phyloP scores from a whole-genome alignment of 2,113 vertebrate genomes.

The Colistium nudipinnis region DNA sequence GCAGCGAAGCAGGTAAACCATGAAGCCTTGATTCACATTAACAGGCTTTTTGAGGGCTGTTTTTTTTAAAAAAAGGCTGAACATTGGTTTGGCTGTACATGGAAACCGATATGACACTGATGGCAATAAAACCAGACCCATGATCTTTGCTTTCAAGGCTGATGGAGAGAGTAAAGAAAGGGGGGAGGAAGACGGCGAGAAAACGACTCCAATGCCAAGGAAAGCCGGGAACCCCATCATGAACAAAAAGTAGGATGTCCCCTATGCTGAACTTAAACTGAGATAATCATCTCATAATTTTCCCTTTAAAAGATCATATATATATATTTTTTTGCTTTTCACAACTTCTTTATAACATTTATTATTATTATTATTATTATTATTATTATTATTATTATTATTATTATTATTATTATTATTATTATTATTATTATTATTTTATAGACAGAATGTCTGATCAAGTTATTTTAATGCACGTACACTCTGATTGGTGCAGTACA shows the following conservation, averaged over 20 bases:
- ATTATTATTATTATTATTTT: too few species aligned
- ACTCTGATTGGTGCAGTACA: too few species aligned
- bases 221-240: slow-evolving; percentile 87
- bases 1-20: slow-evolving; percentile 67
- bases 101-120: neutral
- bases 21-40: fast-evolving
- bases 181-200: slow-evolving; percentile 59
- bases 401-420: too few species aligned
- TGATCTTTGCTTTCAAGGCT: slow-evolving; percentile 39
- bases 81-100: neutral
- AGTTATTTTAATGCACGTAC: neutral
- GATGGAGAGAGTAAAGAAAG: slow-evolving; percentile 13
- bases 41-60: too few species aligned
- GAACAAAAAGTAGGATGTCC: slow-evolving; percentile 85
- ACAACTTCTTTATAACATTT: slow-evolving; percentile 1
- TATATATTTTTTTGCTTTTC: neutral
- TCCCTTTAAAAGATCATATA: too few species aligned
- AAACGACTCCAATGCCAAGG: slow-evolving; percentile 80
- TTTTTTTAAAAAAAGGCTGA: too few species aligned
- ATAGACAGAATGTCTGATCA: neutral
- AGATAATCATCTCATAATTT: too few species aligned
- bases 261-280: neutral
- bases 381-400: too few species aligned
- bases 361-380: too few species aligned
- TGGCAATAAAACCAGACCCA: neutral